phyloP scores from a whole-genome alignment of 2,888 invertebrate genomes.

The Leptinotarsa tumamoca region DNA sequence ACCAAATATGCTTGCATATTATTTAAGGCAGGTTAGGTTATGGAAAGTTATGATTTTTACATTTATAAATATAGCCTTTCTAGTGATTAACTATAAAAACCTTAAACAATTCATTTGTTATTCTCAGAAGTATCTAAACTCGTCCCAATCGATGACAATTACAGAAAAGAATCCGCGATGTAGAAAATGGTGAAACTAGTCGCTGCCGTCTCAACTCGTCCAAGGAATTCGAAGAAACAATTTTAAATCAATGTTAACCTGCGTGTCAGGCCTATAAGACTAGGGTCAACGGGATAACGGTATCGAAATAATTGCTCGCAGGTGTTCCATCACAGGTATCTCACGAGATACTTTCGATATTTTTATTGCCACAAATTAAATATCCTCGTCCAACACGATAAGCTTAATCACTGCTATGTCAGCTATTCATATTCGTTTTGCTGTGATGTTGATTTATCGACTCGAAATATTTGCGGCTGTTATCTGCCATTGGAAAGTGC shows the following conservation, averaged over 20 bases:
- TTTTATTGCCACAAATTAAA: slow-evolving; percentile 52
- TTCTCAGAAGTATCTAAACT: neutral
- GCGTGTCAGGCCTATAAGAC: slow-evolving; percentile 45
- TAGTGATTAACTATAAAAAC: no score
- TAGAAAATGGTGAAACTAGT: neutral
- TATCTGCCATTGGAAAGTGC: slow-evolving; percentile 12
- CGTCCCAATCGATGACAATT: neutral
- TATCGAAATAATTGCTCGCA: slow-evolving; percentile 52
- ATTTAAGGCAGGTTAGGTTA: no score
- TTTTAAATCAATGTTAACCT: slow-evolving; percentile 49
- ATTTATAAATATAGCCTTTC: no score
- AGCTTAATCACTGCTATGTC: slow-evolving; percentile 44
- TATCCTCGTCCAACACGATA: slow-evolving; percentile 39
- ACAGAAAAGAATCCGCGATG: slow-evolving; percentile 6
- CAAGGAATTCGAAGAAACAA: slow-evolving; percentile 40
- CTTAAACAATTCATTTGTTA: no score
- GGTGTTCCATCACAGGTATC: slow-evolving; percentile 49
- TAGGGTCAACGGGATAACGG: slow-evolving; percentile 52
- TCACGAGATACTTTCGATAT: slow-evolving; percentile 49
- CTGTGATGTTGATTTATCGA: slow-evolving; percentile 25
- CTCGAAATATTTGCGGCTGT: slow-evolving; percentile 1
- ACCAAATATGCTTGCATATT: no score
- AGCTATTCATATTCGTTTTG: slow-evolving; percentile 35
- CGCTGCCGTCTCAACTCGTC: slow-evolving; percentile 3
- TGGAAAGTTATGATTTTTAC: no score